Conservation (phyloP, 2,888 invertebrate genomes). For the Oscheius sp. region DNA sequence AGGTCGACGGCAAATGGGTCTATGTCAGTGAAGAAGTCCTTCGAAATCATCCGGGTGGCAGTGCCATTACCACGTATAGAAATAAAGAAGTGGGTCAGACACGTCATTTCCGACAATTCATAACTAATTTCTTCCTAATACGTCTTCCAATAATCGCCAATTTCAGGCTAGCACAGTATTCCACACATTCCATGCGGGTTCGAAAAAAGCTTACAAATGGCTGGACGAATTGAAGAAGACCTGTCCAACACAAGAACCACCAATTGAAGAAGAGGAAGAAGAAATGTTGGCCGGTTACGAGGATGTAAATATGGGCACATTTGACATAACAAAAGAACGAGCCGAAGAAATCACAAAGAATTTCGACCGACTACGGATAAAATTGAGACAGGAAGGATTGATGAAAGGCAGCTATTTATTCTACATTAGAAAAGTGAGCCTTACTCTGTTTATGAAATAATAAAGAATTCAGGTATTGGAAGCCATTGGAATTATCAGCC, state of each 20-base stretch:
- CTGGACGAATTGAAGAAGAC: conserved; percentile 59
- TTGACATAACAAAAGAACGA: conserved; percentile 56
- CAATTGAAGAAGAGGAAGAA: conserved; percentile 45
- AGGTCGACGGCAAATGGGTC: conserved; percentile 70
- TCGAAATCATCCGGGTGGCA: conserved; percentile 66
- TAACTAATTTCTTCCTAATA: too few species aligned
- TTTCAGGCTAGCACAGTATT: conserved; percentile 70
- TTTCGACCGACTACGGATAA: conserved; percentile 62
- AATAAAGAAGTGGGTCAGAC: conserved; percentile 55
- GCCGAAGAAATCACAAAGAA: conserved; percentile 60
- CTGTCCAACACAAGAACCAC: conserved; percentile 49
- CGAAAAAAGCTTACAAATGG: conserved; percentile 67
- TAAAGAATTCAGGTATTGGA: conserved; percentile 53
- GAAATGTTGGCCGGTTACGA: conserved; percentile 58
- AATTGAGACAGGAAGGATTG: conserved; percentile 60
- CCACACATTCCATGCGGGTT: conserved; percentile 71
- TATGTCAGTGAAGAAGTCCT: conserved; percentile 64
- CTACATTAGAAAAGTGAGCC: conserved; percentile 62
- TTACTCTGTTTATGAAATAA: neutral
- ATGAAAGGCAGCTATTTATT: conserved; percentile 62
- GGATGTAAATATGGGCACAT: conserved; percentile 70
- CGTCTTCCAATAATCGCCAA: neutral
- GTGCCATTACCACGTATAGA: conserved; percentile 69
- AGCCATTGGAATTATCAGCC: conserved; percentile 55
- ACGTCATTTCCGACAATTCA: neutral